A percentile compares a stretch with the other conserved stretches of the same genome.
These are phyloP conservation scores for Ctenodactylus gundi DNA, from an alignment of 2,113 vertebrate species.

Conservation along the genomic window DNA sequence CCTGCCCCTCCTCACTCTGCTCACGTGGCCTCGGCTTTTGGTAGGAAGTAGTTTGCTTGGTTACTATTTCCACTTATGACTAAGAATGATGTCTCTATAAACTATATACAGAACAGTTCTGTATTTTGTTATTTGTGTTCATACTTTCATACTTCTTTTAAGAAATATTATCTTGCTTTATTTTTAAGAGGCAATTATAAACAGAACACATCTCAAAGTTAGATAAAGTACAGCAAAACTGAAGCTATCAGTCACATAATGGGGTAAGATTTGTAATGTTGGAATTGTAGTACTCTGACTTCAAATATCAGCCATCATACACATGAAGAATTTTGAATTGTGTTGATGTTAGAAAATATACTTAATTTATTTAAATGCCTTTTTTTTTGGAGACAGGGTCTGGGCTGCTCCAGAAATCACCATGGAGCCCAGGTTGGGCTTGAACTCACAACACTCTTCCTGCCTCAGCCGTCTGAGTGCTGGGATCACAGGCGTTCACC, in stretches of 20 bases:
- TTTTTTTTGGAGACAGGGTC: too few relatives aligned
- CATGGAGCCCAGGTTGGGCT: too few relatives aligned
- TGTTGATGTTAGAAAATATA: slow-evolving; percentile 4
- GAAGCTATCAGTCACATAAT: slow-evolving; percentile 14
- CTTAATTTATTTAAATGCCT: slow-evolving; percentile 37
- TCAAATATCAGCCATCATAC: background rate
- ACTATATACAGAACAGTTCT: background rate
- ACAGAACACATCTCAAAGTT: slow-evolving; percentile 34
- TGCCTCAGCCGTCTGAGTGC: too few relatives aligned
- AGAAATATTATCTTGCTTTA: background rate
- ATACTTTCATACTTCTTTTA: background rate
- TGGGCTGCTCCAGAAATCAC: too few relatives aligned
- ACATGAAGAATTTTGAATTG: slow-evolving; percentile 38
- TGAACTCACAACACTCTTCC: too few relatives aligned
- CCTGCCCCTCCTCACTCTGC: background rate
- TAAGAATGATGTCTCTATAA: slow-evolving; percentile 30
- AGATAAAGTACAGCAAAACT: slow-evolving; percentile 21
- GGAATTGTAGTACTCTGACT: background rate
- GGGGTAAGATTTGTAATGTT: background rate
- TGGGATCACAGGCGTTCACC: too few relatives aligned
- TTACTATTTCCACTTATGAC: slow-evolving; percentile 19
- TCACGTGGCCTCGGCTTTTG: background rate
- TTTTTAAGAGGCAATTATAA: slow-evolving; percentile 16
- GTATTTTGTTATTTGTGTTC: background rate
- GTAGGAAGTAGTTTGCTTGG: slow-evolving; percentile 17